Evolutionary conservation across 1,140 invertebrate species (phyloP), one percentile per base, ranked within the genome.

Genomic region (Drosophila micromelanica): DNA sequence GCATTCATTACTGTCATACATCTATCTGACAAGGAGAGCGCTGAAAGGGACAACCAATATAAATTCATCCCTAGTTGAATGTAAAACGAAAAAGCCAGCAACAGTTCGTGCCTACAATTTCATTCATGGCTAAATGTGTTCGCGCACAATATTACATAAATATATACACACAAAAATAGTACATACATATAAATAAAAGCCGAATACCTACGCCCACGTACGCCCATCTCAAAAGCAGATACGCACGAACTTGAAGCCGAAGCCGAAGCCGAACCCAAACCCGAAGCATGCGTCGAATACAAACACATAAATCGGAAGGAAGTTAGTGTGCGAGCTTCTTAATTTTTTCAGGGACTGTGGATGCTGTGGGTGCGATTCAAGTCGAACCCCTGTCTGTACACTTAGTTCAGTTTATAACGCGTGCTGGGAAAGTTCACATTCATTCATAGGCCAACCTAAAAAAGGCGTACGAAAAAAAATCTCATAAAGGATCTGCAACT

Each of bases 111-210:
- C 5, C 7, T 8, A 72, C 17, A 38, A 49, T 55, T 72, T 72
- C 62, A 72, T 72, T 72, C 62, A 72, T 59, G 69, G 62, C 69
- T 60, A 63, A 49, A 63, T 70, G 51, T 49, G 52, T 71, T 37
- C 51, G 68, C 68, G 68, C 45, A 64, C 52, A 59, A 32, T 51
- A 65, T 40, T 27, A 56, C 46, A 13, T 12, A 57, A 11, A 23
- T 32, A 68, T 46, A 40, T 46, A 40, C 15, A 51, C 42, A 27
- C 13, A n/a, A n/a, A 17, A 23, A 7, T 23, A 7, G 11, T 32
- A 55, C 12, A 62, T 60, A 15, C 17, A 20, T 27, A 52, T 60
- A 3, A 17, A 9, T 42, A n/a, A 11, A n/a, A 32, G 13, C 5
- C 40, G 8, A 46, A 2, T 32, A 43, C 17, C 43, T 30, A 43